A percentile compares a stretch with the other conserved stretches of the same genome.
phyloP scores from a whole-genome alignment of 2,888 invertebrate species.

The Tipula lateralis region DNA sequence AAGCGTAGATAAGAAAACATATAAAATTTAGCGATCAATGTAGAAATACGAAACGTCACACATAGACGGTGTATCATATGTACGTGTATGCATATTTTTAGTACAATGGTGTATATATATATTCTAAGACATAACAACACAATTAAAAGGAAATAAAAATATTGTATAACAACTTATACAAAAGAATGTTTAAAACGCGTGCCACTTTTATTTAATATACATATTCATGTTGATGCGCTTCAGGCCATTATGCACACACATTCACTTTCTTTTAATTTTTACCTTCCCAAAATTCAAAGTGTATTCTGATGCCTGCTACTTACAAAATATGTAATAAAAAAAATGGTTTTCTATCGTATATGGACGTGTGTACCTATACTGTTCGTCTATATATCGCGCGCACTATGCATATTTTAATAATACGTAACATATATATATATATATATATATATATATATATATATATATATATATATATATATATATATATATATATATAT shows the following conservation, averaged over 20 bases:
- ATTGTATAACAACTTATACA: not conserved
- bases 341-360: not conserved
- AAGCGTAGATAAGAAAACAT: not conserved
- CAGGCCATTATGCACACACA: not conserved
- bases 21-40: not conserved
- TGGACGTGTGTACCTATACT: not conserved
- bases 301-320: not conserved
- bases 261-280: constrained; percentile 7
- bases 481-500: constrained; percentile 14
- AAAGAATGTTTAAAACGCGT: not conserved
- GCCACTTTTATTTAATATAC: not conserved
- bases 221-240: not conserved
- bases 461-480: constrained; percentile 26
- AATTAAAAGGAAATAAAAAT: not conserved
- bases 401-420: not conserved
- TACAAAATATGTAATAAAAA: not conserved
- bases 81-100: not conserved
- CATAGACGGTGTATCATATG: too few species aligned
- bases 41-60: not conserved
- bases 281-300: not conserved
- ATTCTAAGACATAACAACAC: not conserved
- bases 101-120: not conserved
- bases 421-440: not conserved
- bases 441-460: not conserved
- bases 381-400: not conserved